These are phyloP conservation scores for Crax fasciolata DNA, from an alignment of 2,797 vertebrate genomes.

Conservation along the genomic window DNA sequence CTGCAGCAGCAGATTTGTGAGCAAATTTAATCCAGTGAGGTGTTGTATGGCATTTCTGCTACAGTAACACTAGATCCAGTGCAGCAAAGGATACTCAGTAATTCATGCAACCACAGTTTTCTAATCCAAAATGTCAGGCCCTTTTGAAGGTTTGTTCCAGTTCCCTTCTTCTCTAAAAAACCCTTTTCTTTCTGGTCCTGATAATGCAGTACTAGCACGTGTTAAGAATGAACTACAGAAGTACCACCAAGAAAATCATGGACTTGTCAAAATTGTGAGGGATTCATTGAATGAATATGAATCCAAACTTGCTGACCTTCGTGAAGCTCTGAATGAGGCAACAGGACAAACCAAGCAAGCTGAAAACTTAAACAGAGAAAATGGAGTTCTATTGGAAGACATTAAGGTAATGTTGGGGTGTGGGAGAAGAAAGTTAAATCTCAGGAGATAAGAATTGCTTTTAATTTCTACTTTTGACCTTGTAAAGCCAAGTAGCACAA, in stretches of 20 bases:
- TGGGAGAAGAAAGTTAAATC: neutral
- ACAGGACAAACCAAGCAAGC: conserved; percentile 85
- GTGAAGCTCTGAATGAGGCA: conserved; percentile 85
- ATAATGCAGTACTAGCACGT: conserved; percentile 87
- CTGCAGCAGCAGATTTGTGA: neutral
- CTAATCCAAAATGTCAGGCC: neutral
- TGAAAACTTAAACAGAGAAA: conserved; percentile 87
- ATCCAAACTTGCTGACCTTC: conserved; percentile 89
- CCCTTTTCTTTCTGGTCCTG: conserved; percentile 24
- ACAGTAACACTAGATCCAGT: neutral
- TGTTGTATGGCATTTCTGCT: neutral
- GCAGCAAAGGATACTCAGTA: neutral
- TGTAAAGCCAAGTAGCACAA: neutral
- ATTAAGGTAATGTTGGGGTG: conserved; percentile 84
- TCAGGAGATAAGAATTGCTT: neutral
- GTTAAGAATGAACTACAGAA: conserved; percentile 86
- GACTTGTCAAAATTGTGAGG: conserved; percentile 82
- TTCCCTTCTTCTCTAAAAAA: neutral
- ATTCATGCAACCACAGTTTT: neutral
- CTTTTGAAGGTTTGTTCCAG: neutral
- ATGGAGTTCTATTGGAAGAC: conserved; percentile 81
- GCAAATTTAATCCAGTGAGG: neutral
- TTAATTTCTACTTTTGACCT: conserved; percentile 1
- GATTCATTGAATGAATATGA: conserved; percentile 86
- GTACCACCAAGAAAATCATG: conserved; percentile 84